A percentile compares a stretch with the other conserved stretches of the same genome.
phyloP scores from a whole-genome alignment of 2,888 invertebrate species.

The Clusia tigrina region DNA sequence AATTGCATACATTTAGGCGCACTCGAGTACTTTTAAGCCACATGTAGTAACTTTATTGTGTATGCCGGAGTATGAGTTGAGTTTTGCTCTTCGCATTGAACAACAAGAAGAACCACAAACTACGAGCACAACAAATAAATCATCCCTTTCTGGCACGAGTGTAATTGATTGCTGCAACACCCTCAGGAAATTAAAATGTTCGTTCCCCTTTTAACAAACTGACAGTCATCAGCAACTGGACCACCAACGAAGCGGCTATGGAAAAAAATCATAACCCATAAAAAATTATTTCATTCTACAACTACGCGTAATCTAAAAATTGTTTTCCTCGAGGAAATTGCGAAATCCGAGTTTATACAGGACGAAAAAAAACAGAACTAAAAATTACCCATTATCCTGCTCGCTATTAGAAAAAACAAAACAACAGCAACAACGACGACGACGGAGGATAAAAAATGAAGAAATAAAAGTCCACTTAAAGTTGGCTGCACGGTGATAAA shows the following conservation, averaged over 20 bases:
- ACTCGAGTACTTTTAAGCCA: neutral
- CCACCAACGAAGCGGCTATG: neutral
- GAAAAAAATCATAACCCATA: neutral
- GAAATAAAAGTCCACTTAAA: slow-evolving; percentile 23
- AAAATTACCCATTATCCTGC: slow-evolving; percentile 18
- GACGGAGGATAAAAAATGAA: slow-evolving; percentile 11
- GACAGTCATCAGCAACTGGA: neutral
- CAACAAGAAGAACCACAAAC: neutral
- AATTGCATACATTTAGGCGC: slow-evolving; percentile 8
- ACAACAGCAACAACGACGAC: neutral
- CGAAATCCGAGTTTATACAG: neutral
- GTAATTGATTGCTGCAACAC: neutral
- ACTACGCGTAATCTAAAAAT: slow-evolving; percentile 36
- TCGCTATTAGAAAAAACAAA: neutral
- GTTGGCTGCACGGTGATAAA: slow-evolving; percentile 20
- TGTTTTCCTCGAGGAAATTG: slow-evolving; percentile 26
- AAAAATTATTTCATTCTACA: slow-evolving; percentile 30
- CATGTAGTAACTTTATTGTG: neutral
- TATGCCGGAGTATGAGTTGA: neutral
- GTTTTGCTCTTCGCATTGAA: neutral
- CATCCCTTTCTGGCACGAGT: too few species aligned
- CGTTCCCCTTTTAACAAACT: neutral
- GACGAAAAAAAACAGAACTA: neutral
- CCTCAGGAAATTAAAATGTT: neutral
- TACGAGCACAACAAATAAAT: neutral